A percentile compares a stretch with the other conserved stretches of the same genome.
Conservation (phyloP, 1,140 invertebrate genomes). For the Episyrphus balteatus region DNA sequence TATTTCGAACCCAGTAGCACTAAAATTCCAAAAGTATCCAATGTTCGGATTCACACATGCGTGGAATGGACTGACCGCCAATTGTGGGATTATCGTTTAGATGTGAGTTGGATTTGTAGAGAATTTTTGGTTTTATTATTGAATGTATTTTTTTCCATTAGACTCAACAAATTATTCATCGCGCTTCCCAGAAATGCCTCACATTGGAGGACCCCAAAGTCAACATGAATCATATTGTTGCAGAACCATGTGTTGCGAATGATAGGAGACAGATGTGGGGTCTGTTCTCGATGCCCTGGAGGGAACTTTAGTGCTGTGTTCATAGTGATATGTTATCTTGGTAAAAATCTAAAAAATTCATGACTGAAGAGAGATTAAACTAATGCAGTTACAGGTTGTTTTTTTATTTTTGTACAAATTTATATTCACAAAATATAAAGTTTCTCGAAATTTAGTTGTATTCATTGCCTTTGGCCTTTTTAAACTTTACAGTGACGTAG, state of each 20-base stretch:
- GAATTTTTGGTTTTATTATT: background rate
- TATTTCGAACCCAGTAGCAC: conserved; percentile 23
- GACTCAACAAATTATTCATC: conserved; percentile 33
- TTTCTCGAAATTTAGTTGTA: too few relatives aligned
- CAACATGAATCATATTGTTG: conserved; percentile 19
- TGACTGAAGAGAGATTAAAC: too few relatives aligned
- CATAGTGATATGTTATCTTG: too few relatives aligned
- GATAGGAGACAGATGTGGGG: conserved; percentile 35
- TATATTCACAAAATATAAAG: too few relatives aligned
- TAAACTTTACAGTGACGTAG: too few relatives aligned
- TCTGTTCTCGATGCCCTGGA: conserved; percentile 32
- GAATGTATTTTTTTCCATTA: conserved; percentile 5
- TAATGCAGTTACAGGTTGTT: too few relatives aligned
- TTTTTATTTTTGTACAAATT: too few relatives aligned
- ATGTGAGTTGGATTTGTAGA: conserved; percentile 18
- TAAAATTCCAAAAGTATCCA: conserved; percentile 24
- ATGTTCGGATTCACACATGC: conserved; percentile 26
- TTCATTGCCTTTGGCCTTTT: too few relatives aligned
- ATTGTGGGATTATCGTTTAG: conserved; percentile 32
- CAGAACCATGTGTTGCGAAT: conserved; percentile 24
- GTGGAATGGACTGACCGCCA: conserved; percentile 19
- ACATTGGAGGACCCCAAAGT: conserved; percentile 27
- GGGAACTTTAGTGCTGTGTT: background rate
- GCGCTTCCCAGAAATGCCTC: conserved; percentile 23
- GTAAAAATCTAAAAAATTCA: too few relatives aligned